A percentile compares a stretch with the other conserved stretches of the same genome.
Evolutionary conservation across 1,140 invertebrate genomes (phyloP).

Genomic region (Monochamus saltuarius): DNA sequence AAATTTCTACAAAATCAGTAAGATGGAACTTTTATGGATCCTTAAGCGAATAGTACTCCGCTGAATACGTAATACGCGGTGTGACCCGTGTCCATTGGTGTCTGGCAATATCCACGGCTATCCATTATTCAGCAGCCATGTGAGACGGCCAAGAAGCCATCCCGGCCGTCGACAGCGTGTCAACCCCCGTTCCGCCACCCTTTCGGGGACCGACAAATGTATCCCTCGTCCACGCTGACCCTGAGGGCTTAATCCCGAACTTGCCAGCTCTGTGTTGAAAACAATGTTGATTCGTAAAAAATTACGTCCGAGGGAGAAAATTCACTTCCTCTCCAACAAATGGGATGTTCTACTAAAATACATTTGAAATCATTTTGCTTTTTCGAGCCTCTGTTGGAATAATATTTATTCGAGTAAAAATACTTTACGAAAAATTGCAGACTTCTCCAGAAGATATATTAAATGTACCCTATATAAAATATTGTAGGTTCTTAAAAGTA

Average conservation of each 20-base stretch:
- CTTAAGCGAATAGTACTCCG: slow-evolving; percentile 14
- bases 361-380: slow-evolving; percentile 11
- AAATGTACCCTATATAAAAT: too few relatives aligned
- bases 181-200: slow-evolving; percentile 14
- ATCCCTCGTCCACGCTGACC: slow-evolving; percentile 27
- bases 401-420: too few relatives aligned
- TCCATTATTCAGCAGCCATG: slow-evolving; percentile 24
- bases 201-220: slow-evolving; percentile 23
- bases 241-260: slow-evolving; percentile 27
- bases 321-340: slow-evolving; percentile 14
- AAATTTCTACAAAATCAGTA: too few relatives aligned
- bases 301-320: slow-evolving; percentile 17
- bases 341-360: slow-evolving; percentile 17
- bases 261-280: slow-evolving; percentile 22
- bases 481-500: too few relatives aligned
- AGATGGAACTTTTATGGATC: too few relatives aligned
- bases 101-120: slow-evolving; percentile 13
- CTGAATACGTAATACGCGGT: slow-evolving; percentile 16
- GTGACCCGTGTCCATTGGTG: slow-evolving; percentile 20
- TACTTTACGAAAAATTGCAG: too few relatives aligned
- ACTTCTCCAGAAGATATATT: too few relatives aligned
- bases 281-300: slow-evolving; percentile 22
- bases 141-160: slow-evolving; percentile 21
- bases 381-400: background rate
- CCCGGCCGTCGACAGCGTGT: slow-evolving; percentile 24